These are phyloP conservation scores for Tragelaphus scriptus DNA, from an alignment of 2,113 vertebrate species.

Conservation along the genomic window DNA sequence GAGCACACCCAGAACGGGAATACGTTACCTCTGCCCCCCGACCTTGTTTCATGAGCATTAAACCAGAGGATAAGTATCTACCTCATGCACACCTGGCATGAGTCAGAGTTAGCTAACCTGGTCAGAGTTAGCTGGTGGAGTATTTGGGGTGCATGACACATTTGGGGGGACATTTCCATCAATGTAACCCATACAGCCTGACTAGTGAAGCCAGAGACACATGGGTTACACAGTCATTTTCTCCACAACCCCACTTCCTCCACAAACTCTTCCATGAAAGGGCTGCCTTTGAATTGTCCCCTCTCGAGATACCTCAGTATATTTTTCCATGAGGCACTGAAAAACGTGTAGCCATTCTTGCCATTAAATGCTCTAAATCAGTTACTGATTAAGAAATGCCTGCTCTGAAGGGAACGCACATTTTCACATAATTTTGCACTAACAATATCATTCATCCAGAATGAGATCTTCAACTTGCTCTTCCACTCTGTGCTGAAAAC, in stretches of 20 bases:
- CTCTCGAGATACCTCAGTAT: background rate
- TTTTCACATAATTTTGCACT: background rate
- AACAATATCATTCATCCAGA: background rate
- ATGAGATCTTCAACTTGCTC: background rate
- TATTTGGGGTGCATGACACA: background rate
- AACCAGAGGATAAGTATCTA: background rate
- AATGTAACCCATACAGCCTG: background rate
- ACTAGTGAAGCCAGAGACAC: background rate
- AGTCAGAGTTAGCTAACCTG: background rate
- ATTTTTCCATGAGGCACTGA: background rate
- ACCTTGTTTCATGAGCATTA: rapidly evolving
- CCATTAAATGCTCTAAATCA: background rate
- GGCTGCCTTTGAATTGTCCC: background rate
- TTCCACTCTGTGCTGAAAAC: background rate
- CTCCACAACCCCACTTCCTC: background rate
- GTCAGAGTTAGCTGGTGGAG: background rate
- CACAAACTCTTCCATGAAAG: background rate
- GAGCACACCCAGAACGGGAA: background rate
- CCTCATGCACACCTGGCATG: background rate
- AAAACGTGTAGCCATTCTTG: background rate
- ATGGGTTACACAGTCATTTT: rapidly evolving
- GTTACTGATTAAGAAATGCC: background rate
- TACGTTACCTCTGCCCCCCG: background rate
- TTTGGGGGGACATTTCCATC: background rate
- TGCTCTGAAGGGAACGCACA: background rate